These are phyloP conservation scores for Drosophila rubida DNA, from an alignment of 2,888 invertebrate species.

Conservation along the genomic window DNA sequence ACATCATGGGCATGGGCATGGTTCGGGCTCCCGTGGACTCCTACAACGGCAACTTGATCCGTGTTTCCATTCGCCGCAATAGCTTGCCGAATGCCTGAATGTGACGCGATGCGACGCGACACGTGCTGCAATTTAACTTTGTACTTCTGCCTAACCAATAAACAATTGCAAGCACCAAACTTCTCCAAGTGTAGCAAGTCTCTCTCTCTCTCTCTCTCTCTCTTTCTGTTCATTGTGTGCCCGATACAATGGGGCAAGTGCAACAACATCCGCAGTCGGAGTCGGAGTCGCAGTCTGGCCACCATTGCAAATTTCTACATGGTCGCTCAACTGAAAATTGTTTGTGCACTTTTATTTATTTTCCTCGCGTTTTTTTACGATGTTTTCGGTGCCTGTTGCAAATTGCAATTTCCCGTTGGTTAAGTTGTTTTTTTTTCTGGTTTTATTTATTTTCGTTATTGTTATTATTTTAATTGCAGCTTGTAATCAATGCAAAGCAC, in stretches of 20 bases:
- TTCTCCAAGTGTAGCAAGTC: constrained; percentile 27
- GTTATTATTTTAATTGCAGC: constrained; percentile 58
- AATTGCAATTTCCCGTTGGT: constrained; percentile 72
- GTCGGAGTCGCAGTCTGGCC: constrained; percentile 59
- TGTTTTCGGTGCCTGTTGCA: constrained; percentile 54
- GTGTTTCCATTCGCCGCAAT: too few species aligned
- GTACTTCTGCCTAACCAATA: too few species aligned
- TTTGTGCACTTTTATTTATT: constrained; percentile 75
- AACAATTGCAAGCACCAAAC: neutral
- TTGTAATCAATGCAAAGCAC: constrained; percentile 60
- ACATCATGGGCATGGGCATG: too few species aligned
- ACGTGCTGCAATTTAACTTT: too few species aligned
- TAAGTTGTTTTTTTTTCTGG: constrained; percentile 30
- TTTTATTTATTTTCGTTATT: constrained; percentile 69
- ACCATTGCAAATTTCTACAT: constrained; percentile 84
- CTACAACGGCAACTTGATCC: too few species aligned
- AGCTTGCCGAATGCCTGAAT: too few species aligned
- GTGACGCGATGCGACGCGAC: too few species aligned
- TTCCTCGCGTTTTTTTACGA: constrained; percentile 30
- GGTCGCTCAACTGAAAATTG: constrained; percentile 85
- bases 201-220: too few species aligned
- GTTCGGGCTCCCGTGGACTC: too few species aligned
- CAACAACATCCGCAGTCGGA: constrained; percentile 55
- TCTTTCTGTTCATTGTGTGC: constrained; percentile 57
- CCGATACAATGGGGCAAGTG: constrained; percentile 14